Evolutionary conservation across 2,888 invertebrate species (phyloP).

Genomic region (Iphiclides podalirius): DNA sequence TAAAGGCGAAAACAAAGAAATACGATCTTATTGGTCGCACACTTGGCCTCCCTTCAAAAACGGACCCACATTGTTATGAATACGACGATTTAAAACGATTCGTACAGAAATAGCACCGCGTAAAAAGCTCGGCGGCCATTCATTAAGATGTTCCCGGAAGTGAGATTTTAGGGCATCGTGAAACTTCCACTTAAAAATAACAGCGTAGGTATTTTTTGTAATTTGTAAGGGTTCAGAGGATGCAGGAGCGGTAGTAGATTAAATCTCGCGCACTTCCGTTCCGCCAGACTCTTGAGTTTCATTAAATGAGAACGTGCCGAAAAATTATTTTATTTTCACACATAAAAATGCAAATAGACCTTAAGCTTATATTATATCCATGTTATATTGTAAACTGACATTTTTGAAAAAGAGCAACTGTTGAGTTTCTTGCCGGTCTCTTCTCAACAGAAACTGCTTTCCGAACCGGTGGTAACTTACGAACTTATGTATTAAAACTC

Average conservation of each 20-base stretch:
- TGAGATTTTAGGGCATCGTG: slow-evolving; percentile 5
- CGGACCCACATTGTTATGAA: slow-evolving; percentile 4
- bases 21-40: slow-evolving; percentile 3
- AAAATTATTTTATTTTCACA: neutral
- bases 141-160: slow-evolving; percentile 8
- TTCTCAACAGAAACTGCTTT: too few species aligned
- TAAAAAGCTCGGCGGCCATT: slow-evolving; percentile 2
- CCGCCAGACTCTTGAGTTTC: neutral
- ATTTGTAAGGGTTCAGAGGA: slow-evolving; percentile 1
- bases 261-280: slow-evolving; percentile 1
- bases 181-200: neutral
- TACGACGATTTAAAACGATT: slow-evolving; percentile 2
- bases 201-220: slow-evolving; percentile 6
- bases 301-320: neutral
- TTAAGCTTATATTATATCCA: too few species aligned
- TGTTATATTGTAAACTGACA: too few species aligned
- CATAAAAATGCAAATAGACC: too few species aligned
- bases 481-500: too few species aligned
- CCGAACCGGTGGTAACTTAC: too few species aligned
- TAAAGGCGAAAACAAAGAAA: slow-evolving; percentile 6
- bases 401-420: too few species aligned
- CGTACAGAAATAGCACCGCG: neutral
- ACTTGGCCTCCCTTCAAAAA: neutral
- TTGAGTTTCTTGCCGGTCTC: too few species aligned
- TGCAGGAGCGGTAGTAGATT: slow-evolving; percentile 1